Evolutionary conservation across 2,797 vertebrate genomes (phyloP), one percentile per base, ranked within the genome.

Genomic region (Rhadinocentrus ornatus): DNA sequence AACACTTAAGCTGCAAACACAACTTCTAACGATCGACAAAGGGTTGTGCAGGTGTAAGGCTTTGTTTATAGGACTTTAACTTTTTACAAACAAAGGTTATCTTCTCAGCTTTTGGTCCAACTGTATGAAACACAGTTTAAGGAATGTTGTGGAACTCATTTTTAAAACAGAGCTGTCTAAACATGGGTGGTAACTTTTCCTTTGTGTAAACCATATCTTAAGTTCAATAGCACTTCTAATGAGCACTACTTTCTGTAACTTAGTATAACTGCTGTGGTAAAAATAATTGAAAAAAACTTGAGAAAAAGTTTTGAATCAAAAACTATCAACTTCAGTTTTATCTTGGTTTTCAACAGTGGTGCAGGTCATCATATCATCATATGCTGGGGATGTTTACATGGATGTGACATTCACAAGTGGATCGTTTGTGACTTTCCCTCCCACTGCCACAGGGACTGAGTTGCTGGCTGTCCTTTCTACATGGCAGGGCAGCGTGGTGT

Each of bases 391-490:
- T 87, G 77, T 89, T 81, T 79, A 87, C 69, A 66, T 56, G 35
- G 57, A 74, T 81, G 63, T 91, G 88, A 90, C 91, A 89, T 90
- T 90, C 80, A 79, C 71, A 65, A 74, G 80, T 75, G 71, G 82
- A 80, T 84, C 54, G 68, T 77, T 69, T 54, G 81, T 83, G 78
- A 73, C 85, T 77, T 81, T 77, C 58, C 71, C 69, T 80, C 74
- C 79, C 52, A 31, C 69, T 54, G 27, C 65, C 27, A 7, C 76
- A 41, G 79, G 79, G 68, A 85, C 62, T 6, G 77, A 75, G 65
- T 76, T 57, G 62, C 86, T 91, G 90, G 90, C 89, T 59, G 90
- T 89, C 92, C 90, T 92, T 91, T 79, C 78, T 80, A 52, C 58
- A 22, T 85, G 86, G 89, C 83, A 85, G 87, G 91, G 80, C 88